Evolutionary conservation across 2,888 invertebrate species (phyloP).

Genomic region (Lottia gigantea): DNA sequence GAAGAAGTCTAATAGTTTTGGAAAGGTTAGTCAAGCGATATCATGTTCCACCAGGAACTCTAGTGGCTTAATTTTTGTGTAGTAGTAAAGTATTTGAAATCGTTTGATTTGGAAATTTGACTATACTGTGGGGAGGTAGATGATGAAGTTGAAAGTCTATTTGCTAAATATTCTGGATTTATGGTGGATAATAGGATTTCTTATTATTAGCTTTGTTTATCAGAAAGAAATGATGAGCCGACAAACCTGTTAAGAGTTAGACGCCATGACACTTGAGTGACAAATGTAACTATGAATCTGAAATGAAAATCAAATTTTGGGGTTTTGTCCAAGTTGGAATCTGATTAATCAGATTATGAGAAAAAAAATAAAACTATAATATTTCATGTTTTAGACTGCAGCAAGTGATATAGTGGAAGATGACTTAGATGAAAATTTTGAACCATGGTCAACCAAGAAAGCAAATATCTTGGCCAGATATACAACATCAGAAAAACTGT

Average conservation of each 20-base stretch:
- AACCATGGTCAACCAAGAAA: constrained; percentile 83
- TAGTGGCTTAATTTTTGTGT: no score
- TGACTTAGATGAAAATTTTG: constrained; percentile 68
- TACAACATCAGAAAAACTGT: constrained; percentile 92
- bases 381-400: neutral
- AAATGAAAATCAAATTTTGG: neutral
- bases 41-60: no score
- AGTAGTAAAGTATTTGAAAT: no score
- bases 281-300: neutral
- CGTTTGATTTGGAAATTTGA: no score
- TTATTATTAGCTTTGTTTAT: no score
- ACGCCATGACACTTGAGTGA: no score
- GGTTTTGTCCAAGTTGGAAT: neutral
- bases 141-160: no score
- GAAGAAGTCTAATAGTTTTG: neutral
- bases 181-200: no score
- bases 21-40: neutral
- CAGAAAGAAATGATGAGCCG: no score
- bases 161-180: no score
- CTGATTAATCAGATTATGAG: neutral
- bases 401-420: constrained; percentile 15
- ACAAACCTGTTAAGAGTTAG: no score
- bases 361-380: neutral
- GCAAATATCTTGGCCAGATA: constrained; percentile 86
- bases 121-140: no score